These are phyloP conservation scores for Drosophila miranda DNA, from an alignment of 1,140 invertebrate genomes.

Conservation along the genomic window DNA sequence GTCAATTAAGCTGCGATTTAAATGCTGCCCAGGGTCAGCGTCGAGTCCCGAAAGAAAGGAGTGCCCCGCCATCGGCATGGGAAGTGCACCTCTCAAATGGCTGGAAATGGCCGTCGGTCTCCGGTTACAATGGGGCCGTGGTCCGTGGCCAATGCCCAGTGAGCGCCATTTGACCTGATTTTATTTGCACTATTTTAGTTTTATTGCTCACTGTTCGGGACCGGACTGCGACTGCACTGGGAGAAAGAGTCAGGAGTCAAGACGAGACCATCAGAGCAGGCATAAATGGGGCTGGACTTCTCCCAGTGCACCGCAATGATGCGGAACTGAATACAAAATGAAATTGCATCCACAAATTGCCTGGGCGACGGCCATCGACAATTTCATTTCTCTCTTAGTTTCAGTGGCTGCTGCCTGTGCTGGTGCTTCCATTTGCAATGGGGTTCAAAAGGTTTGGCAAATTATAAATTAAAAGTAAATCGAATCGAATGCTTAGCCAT, in stretches of 20 bases:
- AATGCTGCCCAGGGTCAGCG: constrained; percentile 74
- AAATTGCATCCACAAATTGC: constrained; percentile 76
- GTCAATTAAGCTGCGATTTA: constrained; percentile 76
- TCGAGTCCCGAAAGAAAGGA: constrained; percentile 52
- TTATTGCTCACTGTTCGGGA: constrained; percentile 69
- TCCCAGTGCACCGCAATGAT: constrained; percentile 52
- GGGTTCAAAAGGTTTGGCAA: constrained; percentile 75
- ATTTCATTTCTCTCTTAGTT: constrained; percentile 63
- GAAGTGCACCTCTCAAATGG: constrained; percentile 29
- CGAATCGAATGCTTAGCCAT: constrained; percentile 75
- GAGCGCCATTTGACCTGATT: constrained; percentile 76
- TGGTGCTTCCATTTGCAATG: constrained; percentile 54
- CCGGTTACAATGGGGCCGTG: constrained; percentile 20
- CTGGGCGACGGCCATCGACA: constrained; percentile 62
- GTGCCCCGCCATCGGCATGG: constrained; percentile 20
- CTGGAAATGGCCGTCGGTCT: constrained; percentile 32
- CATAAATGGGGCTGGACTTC: constrained; percentile 12
- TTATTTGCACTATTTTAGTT: constrained; percentile 80
- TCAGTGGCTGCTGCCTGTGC: not conserved
- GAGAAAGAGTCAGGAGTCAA: not conserved
- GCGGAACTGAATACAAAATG: constrained; percentile 75
- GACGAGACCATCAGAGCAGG: not conserved
- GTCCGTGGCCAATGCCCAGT: constrained; percentile 54
- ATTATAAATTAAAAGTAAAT: constrained; percentile 81
- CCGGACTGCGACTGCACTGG: not conserved